Evolutionary conservation across 2,888 invertebrate genomes (phyloP).

Genomic region (Caenorhabditis uteleia): DNA sequence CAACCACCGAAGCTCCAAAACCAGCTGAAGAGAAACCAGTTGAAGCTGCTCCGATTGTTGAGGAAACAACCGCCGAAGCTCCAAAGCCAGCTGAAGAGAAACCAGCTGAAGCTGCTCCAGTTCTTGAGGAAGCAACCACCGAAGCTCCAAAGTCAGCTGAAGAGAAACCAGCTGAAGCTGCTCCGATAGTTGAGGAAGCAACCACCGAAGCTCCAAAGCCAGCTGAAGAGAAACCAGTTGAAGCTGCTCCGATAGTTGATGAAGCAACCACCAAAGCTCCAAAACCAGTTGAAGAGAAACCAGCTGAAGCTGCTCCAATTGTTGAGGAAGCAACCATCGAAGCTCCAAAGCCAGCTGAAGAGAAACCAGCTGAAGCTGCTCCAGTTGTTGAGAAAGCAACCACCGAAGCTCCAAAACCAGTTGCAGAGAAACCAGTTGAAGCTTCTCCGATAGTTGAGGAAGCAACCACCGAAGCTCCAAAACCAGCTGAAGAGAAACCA

Average conservation of each 20-base stretch:
- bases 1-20: neutral
- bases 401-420: neutral
- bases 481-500: neutral
- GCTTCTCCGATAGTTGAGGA: neutral
- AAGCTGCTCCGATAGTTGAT: too few relatives aligned
- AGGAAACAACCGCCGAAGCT: neutral
- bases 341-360: neutral
- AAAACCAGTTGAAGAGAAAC: neutral
- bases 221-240: constrained; percentile 5
- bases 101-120: neutral
- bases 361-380: neutral
- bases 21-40: neutral
- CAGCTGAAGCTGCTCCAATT: neutral
- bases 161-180: constrained; percentile 13
- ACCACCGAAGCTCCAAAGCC: constrained; percentile 14
- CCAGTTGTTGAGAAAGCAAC: neutral
- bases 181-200: constrained; percentile 11
- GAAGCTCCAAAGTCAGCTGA: constrained; percentile 6
- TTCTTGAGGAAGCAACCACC: constrained; percentile 3
- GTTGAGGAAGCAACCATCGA: neutral
- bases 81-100: constrained; percentile 4
- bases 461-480: neutral
- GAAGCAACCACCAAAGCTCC: too few relatives aligned
- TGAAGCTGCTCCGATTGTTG: too few relatives aligned
- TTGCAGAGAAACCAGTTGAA: neutral